Evolutionary conservation across 2,888 invertebrate species (phyloP).

Genomic region (Mimumesa dahlbomi): DNA sequence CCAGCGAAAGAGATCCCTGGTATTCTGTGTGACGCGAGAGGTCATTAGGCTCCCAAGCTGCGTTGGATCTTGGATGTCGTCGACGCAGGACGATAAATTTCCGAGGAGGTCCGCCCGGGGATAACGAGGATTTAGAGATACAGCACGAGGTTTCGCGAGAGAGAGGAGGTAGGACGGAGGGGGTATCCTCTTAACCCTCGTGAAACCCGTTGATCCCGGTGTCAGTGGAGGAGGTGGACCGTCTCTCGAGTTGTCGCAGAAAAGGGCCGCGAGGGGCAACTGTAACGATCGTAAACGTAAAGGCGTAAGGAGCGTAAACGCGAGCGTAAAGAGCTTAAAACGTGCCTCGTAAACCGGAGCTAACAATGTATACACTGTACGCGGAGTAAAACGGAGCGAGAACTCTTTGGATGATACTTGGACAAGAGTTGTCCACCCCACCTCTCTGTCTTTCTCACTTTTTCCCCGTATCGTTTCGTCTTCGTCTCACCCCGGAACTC

Average conservation of each 20-base stretch:
- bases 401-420: constrained; percentile 34
- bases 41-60: constrained; percentile 66
- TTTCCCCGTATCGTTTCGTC: constrained; percentile 17
- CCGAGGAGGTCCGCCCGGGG: constrained; percentile 55
- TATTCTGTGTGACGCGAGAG: constrained; percentile 52
- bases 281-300: constrained; percentile 73
- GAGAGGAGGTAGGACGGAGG: constrained; percentile 14
- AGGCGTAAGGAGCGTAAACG: constrained; percentile 65
- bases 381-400: constrained; percentile 36
- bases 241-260: constrained; percentile 59
- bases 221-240: constrained; percentile 54
- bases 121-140: constrained; percentile 69
- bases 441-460: constrained; percentile 34
- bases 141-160: constrained; percentile 19
- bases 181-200: constrained; percentile 57
- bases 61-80: constrained; percentile 58
- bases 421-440: background rate
- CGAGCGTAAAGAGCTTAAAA: constrained; percentile 67
- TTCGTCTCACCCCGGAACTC: constrained; percentile 49
- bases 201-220: constrained; percentile 57
- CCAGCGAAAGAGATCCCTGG: constrained; percentile 18
- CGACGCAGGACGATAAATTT: constrained; percentile 65
- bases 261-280: constrained; percentile 55
- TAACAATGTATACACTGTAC: constrained; percentile 66
- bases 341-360: constrained; percentile 69